phyloP scores from a whole-genome alignment of 2,888 invertebrate species.

The Tuta absoluta region DNA sequence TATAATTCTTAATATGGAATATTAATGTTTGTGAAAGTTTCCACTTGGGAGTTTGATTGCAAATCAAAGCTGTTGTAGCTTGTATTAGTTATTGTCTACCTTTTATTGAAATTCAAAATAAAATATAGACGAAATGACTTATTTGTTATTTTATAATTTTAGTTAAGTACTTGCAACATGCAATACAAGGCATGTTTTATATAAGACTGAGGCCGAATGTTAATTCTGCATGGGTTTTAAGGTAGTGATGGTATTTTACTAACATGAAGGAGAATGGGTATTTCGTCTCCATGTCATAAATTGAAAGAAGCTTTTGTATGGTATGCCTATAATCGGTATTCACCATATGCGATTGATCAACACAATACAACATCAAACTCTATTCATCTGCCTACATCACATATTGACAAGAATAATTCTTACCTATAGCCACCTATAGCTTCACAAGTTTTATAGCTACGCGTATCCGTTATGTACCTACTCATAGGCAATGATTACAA shows the following conservation, averaged over 20 bases:
- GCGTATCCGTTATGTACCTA: not conserved
- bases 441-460: conserved; percentile 5
- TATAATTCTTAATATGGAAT: not conserved
- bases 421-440: not conserved
- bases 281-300: not conserved
- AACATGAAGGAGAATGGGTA: not conserved
- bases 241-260: not conserved
- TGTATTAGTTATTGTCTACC: not conserved
- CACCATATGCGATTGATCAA: not conserved
- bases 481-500: not conserved
- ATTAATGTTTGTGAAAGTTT: not conserved
- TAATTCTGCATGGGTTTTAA: not conserved
- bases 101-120: not conserved
- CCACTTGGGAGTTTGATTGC: not conserved
- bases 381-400: conserved; percentile 1
- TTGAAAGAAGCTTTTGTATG: not conserved
- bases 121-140: not conserved
- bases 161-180: not conserved
- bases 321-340: not conserved
- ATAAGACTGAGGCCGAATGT: too few species aligned
- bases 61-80: not conserved
- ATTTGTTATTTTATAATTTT: not conserved
- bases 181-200: too few species aligned
- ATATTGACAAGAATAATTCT: not conserved
- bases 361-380: not conserved